Evolutionary conservation across 2,888 invertebrate genomes (phyloP), one percentile per base, ranked within the genome.

Genomic region (Cephus pulcher): DNA sequence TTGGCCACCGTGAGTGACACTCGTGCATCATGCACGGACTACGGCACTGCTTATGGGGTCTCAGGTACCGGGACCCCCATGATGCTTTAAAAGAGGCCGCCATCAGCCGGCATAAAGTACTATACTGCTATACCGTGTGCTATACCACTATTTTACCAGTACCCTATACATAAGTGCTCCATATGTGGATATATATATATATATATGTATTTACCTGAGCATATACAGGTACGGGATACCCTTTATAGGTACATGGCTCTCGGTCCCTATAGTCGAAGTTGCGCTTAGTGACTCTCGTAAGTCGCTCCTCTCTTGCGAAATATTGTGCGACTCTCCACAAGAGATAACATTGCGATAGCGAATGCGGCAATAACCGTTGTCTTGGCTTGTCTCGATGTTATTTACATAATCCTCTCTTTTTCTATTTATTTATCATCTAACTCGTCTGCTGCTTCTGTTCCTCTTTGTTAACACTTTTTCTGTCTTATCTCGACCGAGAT

Each of bases 331-430:
- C 81, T 78, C 32, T 32, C 23, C 23, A 9, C 56, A 23, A 23
- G 75, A 80, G 84, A 83, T 81, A 85, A 85, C 79, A 68, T 74
- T 74, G 77, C 78, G 83, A 83, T 82, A 83, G 78, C 76, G 81
- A 80, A 81, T 78, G 79, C 81, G 78, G 78, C 82, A 82, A 80
- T 81, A 82, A 81, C 80, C 76, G 76, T 81, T 56, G 56, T 56
- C 56, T 56, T 23, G 56, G 56, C 23, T 56, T 56, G 56, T 56
- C 56, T 56, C 56, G 56, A 56, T 23, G 56, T 56, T 56, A 56
- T 56, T 23, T 23, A 23, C 23, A 56, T 23, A 56, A 56, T 56
- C 4, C 23, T 56, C 56, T 56, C 56, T 23, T 56, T 23, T 56
- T 56, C 56, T 56, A 56, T 56, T 56, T 56, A 56, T 23, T 56